A percentile compares a stretch with the other conserved stretches of the same genome.
Evolutionary conservation across 2,797 vertebrate genomes (phyloP).

Genomic region (Odontamblyopus lacepedii): DNA sequence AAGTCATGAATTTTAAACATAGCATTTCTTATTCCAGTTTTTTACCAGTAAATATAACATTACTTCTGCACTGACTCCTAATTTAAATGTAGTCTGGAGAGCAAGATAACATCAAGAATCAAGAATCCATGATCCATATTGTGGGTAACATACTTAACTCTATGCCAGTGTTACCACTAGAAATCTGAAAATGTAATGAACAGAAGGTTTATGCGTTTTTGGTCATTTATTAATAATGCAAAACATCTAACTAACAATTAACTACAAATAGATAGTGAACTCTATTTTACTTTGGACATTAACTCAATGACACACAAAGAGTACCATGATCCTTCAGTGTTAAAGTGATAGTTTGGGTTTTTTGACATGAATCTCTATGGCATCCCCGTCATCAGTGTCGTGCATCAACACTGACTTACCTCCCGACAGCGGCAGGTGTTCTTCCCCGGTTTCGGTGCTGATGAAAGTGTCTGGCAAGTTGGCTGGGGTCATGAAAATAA

Average conservation of each 20-base stretch:
- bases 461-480: too few relatives aligned
- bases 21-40: slow-evolving; percentile 8
- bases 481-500: too few relatives aligned
- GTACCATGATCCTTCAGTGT: too few relatives aligned
- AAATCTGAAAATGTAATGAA: not conserved
- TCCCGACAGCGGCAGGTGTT: too few relatives aligned
- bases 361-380: too few relatives aligned
- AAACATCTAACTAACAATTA: not conserved
- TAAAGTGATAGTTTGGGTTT: too few relatives aligned
- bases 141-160: not conserved
- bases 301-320: too few relatives aligned
- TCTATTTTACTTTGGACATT: not conserved
- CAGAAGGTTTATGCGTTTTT: not conserved
- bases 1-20: slow-evolving; percentile 36
- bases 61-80: slow-evolving; percentile 36
- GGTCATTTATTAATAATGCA: not conserved
- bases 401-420: too few relatives aligned
- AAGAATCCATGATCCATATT: not conserved
- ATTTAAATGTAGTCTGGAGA: slow-evolving; percentile 50
- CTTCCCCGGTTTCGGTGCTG: too few relatives aligned
- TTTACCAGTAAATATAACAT: slow-evolving; percentile 22
- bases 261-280: too few relatives aligned
- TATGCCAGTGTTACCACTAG: not conserved
- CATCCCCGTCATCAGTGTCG: too few relatives aligned
- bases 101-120: not conserved